These are phyloP conservation scores for Sminthurinus signatus DNA, from an alignment of 1,140 invertebrate genomes.

Conservation along the genomic window DNA sequence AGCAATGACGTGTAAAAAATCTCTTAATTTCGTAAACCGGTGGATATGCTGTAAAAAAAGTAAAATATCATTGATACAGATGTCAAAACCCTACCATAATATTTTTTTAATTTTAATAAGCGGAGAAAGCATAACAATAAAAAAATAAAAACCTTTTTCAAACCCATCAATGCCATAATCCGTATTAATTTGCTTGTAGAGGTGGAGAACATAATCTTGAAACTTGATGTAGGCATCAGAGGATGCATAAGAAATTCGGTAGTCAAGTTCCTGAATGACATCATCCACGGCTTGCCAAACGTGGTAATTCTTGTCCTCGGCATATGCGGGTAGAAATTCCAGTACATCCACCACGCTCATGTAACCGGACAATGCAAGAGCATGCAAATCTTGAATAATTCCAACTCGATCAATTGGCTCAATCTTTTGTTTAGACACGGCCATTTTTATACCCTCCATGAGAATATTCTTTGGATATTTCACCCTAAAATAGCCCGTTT, in stretches of 20 bases:
- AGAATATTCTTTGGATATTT: background rate
- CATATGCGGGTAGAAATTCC: background rate
- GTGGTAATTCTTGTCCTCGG: background rate
- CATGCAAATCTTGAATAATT: background rate
- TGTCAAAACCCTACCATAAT: too few species aligned
- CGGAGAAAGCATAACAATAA: too few species aligned
- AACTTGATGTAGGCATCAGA: background rate
- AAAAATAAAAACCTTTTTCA: slow-evolving; percentile 2
- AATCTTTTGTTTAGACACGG: background rate
- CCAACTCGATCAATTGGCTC: background rate
- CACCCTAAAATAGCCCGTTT: slow-evolving; percentile 2
- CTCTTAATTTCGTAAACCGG: background rate
- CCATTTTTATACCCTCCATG: background rate
- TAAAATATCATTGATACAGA: too few species aligned
- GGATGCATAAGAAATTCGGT: background rate
- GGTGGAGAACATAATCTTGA: background rate
- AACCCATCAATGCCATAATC: background rate
- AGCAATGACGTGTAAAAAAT: background rate
- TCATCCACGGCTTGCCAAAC: slow-evolving; percentile 4
- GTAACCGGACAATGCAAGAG: background rate
- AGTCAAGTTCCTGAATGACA: background rate
- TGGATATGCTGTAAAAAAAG: background rate
- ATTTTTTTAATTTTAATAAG: too few species aligned
- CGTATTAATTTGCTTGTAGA: background rate
- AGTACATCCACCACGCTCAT: slow-evolving; percentile 1